Evolutionary conservation across 2,113 vertebrate species (phyloP), one percentile per base, ranked within the genome.

Genomic region (Grus americana): DNA sequence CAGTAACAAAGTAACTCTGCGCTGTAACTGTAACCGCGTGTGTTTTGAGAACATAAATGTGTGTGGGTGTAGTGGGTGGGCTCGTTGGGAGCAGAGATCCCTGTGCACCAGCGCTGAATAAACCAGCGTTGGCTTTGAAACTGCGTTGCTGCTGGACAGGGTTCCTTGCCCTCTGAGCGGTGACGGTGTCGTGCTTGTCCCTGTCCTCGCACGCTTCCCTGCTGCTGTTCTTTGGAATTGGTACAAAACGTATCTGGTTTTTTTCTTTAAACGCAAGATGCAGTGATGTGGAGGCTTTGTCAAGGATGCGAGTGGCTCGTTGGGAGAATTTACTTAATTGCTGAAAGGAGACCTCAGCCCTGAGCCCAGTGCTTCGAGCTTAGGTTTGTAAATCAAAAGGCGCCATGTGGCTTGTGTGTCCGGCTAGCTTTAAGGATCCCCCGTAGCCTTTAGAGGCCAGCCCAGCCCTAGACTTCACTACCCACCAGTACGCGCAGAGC

Each of bases 161-260:
- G 11, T 42, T 42, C 12, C 11, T 42, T 42, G 40, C 40, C 40
- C 11, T 12, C 40, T 42, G 40, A 42, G 40, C 10, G 40, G 40
- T 42, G 40, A 42, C 40, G 12, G 40, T 42, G 11, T 19, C 17
- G 2, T 23, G 9, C 34, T 68, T 18, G 32, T 6, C 24, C 9
- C 36, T 26, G 36, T 40, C 49, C 44, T 58, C 0, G 1, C 19
- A 19, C 14, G 0, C 29, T 46, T 34, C 18, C n/a, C n/a, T 59
- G 49, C 23, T 44, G 40, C 2, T 59, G 14, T 34, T 29, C 22
- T 66, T 34, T 55, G 58, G 54, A 16, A 59, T 24, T 14, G 15
- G 15, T 36, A 30, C 12, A 5, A 52, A 24, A 32, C 2, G 11
- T 44, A 11, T 42, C 15, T 17, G 7, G 49, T 18, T 10, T 38